Evolutionary conservation across 2,113 vertebrate genomes (phyloP), one percentile per base, ranked within the genome.

Genomic region (Cavia porcellus): DNA sequence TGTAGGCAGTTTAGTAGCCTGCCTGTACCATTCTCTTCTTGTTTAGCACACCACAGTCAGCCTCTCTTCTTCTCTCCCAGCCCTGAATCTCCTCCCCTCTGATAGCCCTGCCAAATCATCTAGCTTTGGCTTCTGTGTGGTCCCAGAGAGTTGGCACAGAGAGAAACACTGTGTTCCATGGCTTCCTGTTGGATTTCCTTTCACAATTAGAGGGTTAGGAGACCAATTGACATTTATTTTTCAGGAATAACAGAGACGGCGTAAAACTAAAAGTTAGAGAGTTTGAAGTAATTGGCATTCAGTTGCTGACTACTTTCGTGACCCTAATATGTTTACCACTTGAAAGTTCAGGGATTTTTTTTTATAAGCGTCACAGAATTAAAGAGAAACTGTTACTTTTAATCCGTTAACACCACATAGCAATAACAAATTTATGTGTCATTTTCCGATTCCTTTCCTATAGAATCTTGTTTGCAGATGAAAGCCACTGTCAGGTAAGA

Each of bases 161-260:
- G 19, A 93, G 55, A 96, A 94, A 52, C 79, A 92, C 45, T 62
- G 47, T 94, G 24, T 66, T 84, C 80, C 75, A 50, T 55, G 79
- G 91, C 79, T 96, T 96, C 92, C 94, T 93, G 66, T 83, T 94
- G 64, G n/a, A 38, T 94, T 86, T 84, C 55, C 82, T 93, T 86
- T 82, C 82, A 94, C 61, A 95, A 83, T 96, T 94, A 96, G 45
- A 95, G n/a, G 59, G 8, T 92, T 97, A 95, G 32, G 15, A 95
- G 50, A 17, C 79, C 91, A 94, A 84, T 11, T 91, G 74, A 90
- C 83, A 68, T 68, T 92, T 79, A 85, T 81, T 90, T 88, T 90
- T 84, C 47, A 68, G 81, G 59, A 87, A 82, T 93, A 95, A 84
- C 66, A 94, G 11, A 86, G 25, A 70, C 83, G 50, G 25, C 62